Percentiles rank a stretch among this genome's conserved stretches.
Conservation (phyloP, 2,113 vertebrate genomes). For the Kobus ellipsiprymnus region DNA sequence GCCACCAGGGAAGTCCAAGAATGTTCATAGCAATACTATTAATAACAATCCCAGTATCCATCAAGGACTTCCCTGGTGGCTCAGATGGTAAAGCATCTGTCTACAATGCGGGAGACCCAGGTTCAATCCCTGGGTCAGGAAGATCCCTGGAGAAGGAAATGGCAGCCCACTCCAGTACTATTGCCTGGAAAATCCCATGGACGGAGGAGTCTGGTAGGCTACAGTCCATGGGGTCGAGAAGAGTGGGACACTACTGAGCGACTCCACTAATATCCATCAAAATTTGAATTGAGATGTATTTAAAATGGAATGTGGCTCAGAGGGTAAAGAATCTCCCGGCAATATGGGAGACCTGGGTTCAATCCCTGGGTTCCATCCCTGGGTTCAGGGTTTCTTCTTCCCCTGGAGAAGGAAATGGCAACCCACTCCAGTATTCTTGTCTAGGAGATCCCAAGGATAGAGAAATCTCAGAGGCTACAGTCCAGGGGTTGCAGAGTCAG, state of each 20-base stretch:
- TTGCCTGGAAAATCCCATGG: no score
- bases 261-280: not conserved
- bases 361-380: not conserved
- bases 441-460: not conserved
- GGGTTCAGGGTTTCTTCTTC: no score
- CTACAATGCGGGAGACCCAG: accelerated
- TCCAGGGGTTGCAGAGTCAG: not conserved
- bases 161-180: no score
- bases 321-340: not conserved
- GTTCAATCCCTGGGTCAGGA: not conserved
- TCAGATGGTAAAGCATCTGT: not conserved
- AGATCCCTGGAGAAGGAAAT: no score
- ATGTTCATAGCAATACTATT: not conserved
- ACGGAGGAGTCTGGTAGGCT: no score
- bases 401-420: not conserved
- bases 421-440: not conserved
- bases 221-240: accelerated
- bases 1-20: not conserved
- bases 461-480: not conserved
- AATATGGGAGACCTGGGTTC: accelerated
- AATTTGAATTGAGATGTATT: not conserved
- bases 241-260: no score
- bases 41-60: not conserved
- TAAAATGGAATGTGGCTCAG: not conserved
- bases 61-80: not conserved